Percentiles rank a stretch among this genome's conserved stretches.
Conservation (phyloP, 2,888 invertebrate genomes). For the Anthoptus insignis region DNA sequence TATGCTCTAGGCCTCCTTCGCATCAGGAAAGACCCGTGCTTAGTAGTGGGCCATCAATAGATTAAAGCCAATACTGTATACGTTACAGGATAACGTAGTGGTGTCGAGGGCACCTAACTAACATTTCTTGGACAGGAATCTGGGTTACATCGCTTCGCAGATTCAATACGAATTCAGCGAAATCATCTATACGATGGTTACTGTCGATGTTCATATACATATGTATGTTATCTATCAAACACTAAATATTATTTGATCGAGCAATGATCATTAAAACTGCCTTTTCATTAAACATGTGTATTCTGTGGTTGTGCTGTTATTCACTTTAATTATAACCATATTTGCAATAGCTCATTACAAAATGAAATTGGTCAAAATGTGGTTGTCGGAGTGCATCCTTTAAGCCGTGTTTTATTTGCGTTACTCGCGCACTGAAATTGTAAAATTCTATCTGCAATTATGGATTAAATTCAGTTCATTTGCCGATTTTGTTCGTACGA, state of each 20-base stretch:
- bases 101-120: too few species aligned
- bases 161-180: too few species aligned
- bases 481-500: slow-evolving; percentile 1
- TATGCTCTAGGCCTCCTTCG: too few species aligned
- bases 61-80: too few species aligned
- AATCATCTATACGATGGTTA: too few species aligned
- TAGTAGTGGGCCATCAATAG: too few species aligned
- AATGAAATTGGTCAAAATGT: slow-evolving; percentile 59
- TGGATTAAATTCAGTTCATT: slow-evolving; percentile 16
- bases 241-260: not conserved
- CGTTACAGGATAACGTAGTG: too few species aligned
- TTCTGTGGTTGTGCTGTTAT: slow-evolving; percentile 53
- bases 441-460: slow-evolving; percentile 18
- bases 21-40: too few species aligned
- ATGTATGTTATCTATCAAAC: too few species aligned
- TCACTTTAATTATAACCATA: slow-evolving; percentile 57
- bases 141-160: too few species aligned
- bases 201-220: too few species aligned
- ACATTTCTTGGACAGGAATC: too few species aligned
- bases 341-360: slow-evolving; percentile 66
- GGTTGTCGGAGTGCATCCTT: slow-evolving; percentile 58
- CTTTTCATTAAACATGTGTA: slow-evolving; percentile 7
- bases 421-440: slow-evolving; percentile 47
- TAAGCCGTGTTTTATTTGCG: slow-evolving; percentile 62
- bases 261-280: not conserved